These are phyloP conservation scores for Macropus fuliginosus DNA, from an alignment of 2,797 vertebrate species.

Conservation along the genomic window DNA sequence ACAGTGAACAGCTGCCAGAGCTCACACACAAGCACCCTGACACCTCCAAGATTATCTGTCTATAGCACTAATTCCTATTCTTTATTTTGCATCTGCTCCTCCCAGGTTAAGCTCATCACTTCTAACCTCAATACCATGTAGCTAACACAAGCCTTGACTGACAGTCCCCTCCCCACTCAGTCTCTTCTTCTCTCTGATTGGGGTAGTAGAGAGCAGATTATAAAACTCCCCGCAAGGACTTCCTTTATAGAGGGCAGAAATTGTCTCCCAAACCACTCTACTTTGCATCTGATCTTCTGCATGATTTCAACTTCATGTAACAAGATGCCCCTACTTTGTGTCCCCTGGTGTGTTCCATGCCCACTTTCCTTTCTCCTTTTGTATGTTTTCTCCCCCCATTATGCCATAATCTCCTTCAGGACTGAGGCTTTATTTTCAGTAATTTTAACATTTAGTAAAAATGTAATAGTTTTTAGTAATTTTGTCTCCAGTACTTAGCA, in stretches of 20 bases:
- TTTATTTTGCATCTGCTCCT: background rate
- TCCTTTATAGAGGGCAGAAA: background rate
- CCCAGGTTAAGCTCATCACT: background rate
- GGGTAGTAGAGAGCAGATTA: background rate
- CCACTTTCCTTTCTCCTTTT: background rate
- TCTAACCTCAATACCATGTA: background rate
- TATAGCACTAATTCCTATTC: background rate
- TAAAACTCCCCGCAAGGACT: background rate
- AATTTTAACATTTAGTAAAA: too few species aligned
- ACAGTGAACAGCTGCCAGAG: background rate
- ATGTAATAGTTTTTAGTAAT: background rate
- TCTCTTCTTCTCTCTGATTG: background rate
- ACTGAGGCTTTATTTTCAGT: background rate
- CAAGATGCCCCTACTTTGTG: background rate
- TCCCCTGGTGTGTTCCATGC: background rate
- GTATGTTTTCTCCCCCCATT: background rate
- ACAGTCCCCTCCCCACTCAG: background rate
- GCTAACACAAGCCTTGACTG: background rate
- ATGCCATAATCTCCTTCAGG: background rate
- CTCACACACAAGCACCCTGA: fast-evolving
- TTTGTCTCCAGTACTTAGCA: background rate
- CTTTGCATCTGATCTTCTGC: background rate
- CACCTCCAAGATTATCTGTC: background rate
- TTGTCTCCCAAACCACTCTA: background rate
- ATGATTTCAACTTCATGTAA: background rate